phyloP scores from a whole-genome alignment of 2,113 vertebrate species.

The Scomber scombrus region DNA sequence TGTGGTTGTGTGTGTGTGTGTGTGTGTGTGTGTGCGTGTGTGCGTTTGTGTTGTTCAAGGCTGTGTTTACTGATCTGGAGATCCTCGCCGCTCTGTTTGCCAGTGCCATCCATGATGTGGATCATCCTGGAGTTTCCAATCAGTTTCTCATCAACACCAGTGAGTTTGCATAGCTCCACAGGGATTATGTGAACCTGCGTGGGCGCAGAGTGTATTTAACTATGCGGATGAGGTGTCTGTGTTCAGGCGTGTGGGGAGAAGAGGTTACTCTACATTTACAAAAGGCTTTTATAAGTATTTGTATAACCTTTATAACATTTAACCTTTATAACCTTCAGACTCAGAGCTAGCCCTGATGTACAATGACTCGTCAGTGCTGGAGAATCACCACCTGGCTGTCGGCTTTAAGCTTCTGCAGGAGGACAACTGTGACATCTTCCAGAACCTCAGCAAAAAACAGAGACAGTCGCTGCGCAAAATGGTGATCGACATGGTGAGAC shows the following conservation, averaged over 20 bases:
- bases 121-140: slow-evolving; percentile 94
- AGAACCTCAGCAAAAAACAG: slow-evolving; percentile 92
- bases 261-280: neutral
- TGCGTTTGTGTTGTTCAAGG: slow-evolving; percentile 75
- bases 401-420: slow-evolving; percentile 95
- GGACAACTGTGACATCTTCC: slow-evolving; percentile 94
- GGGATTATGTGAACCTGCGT: slow-evolving; percentile 13
- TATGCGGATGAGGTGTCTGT: neutral
- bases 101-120: slow-evolving; percentile 93
- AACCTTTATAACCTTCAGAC: slow-evolving; percentile 77
- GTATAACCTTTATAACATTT: too few species aligned
- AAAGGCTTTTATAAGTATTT: too few species aligned
- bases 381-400: slow-evolving; percentile 94
- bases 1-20: too few species aligned
- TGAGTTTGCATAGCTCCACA: slow-evolving; percentile 78
- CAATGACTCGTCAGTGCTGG: slow-evolving; percentile 92
- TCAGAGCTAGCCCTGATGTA: slow-evolving; percentile 95
- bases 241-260: neutral
- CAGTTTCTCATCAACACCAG: slow-evolving; percentile 97
- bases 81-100: slow-evolving; percentile 93
- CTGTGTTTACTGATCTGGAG: slow-evolving; percentile 94
- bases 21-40: too few species aligned
- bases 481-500: slow-evolving; percentile 92
- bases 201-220: slow-evolving; percentile 16
- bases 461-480: slow-evolving; percentile 91